Base-by-base conservation (phyloP, 2,888 invertebrate species). In the Andrena fulva region DNA sequence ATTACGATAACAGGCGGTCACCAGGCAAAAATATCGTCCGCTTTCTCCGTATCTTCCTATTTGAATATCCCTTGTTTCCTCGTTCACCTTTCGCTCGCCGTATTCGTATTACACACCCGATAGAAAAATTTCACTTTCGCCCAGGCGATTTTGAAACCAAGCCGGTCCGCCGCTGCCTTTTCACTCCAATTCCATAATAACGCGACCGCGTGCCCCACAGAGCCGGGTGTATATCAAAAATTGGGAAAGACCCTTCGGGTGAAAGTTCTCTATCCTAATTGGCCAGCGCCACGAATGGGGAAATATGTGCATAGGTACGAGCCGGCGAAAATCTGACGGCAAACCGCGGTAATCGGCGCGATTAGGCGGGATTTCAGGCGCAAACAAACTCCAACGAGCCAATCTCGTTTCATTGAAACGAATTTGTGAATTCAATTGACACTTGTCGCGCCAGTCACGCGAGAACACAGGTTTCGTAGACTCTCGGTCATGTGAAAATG, bases 121-220 rank as follows among this genome's bases (percentile, higher is more conserved):
- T 56, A 48, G 60, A 63, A 77, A 72, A 75, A 81, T 74, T 86
- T 79, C 83, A 76, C 85, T 85, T 83, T 85, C 80, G 60, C 67
- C 68, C 64, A n/a, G 24, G 4, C 7, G 70, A 74, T 85, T 86
- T 86, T 73, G 76, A 78, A 80, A 85, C 50, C 68, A 20, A 20
- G 29, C 62, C 66, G 52, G 48, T 31, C 56, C 12, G 7, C 33
- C 7, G 7, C 48, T 56, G 35, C 27, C 54, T 80, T 77, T 80
- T 80, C 78, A 81, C 76, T 84, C 78, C 33, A 84, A 62, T 68
- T 81, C 64, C 50, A 66, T 62, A 59, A 59, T 67, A 50, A 73
- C 68, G 69, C 52, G 67, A 8, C 3, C 68, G 48, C 48, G n/a
- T 10, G 1, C 12, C 6, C 12, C 24, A 3, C 27, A 6, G 3